Percentiles rank a stretch among this genome's conserved stretches.
phyloP scores from a whole-genome alignment of 2,113 vertebrate species.

The Bos javanicus region DNA sequence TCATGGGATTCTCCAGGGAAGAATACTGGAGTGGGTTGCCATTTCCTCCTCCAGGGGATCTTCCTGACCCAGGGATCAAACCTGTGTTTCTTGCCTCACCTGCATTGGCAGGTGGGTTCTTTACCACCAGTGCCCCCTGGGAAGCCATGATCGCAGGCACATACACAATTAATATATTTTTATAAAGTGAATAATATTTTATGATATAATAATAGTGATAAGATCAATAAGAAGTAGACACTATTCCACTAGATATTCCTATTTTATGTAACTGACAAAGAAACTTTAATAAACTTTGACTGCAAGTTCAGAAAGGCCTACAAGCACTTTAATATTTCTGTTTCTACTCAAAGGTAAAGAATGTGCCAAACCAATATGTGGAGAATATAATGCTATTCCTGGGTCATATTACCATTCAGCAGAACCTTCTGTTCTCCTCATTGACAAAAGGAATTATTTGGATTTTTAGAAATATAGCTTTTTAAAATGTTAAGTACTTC shows the following conservation, averaged over 20 bases:
- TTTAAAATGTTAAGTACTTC: not conserved
- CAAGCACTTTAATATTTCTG: not conserved
- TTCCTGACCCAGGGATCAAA: not conserved
- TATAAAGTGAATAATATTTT: not conserved
- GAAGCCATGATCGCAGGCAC: not conserved
- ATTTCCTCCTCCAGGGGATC: not conserved
- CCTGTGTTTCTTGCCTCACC: not conserved
- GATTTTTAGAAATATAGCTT: not conserved
- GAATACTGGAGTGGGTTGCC: not conserved
- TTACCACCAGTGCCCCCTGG: not conserved
- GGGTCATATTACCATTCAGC: not conserved
- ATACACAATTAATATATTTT: not conserved
- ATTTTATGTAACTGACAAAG: not conserved
- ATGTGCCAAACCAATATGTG: not conserved
- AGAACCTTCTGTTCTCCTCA: not conserved
- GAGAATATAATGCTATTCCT: not conserved
- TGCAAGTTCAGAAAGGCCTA: not conserved
- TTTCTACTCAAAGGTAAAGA: constrained; percentile 43
- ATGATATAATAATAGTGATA: not conserved
- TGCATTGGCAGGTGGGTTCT: not conserved
- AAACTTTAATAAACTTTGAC: not conserved
- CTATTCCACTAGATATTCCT: not conserved
- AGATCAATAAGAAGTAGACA: not conserved
- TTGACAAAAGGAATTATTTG: not conserved
- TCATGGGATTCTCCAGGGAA: not conserved